Conservation (phyloP, 1,140 invertebrate species). For the Aphelenchoides fujianensis region DNA sequence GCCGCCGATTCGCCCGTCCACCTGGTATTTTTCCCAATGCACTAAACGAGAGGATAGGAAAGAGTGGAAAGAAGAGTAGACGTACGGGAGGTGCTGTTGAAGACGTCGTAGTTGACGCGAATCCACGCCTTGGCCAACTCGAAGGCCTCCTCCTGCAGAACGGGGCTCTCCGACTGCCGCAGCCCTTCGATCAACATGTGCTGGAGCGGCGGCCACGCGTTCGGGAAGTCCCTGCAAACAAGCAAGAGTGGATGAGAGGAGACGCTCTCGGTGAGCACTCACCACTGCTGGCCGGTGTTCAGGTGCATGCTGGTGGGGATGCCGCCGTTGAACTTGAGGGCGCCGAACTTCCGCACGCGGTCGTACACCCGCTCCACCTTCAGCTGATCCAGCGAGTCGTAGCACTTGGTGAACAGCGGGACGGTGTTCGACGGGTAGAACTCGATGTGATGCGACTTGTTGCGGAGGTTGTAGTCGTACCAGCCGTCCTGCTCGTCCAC, state of each 20-base stretch:
- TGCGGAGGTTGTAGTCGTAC: slow-evolving; percentile 77
- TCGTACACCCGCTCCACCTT: slow-evolving; percentile 67
- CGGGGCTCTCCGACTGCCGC: slow-evolving; percentile 47
- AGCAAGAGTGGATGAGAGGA: slow-evolving; percentile 63
- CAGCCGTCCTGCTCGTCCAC: slow-evolving; percentile 78
- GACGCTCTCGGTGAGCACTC: slow-evolving; percentile 67
- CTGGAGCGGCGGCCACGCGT: slow-evolving; percentile 85
- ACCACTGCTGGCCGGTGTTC: slow-evolving; percentile 80
- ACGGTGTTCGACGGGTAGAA: slow-evolving; percentile 81
- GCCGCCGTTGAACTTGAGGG: slow-evolving; percentile 69
- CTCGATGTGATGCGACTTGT: slow-evolving; percentile 69
- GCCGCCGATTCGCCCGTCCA: slow-evolving; percentile 9
- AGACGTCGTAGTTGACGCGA: slow-evolving; percentile 75
- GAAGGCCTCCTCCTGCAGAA: slow-evolving; percentile 70
- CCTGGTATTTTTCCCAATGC: slow-evolving; percentile 58
- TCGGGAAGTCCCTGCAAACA: slow-evolving; percentile 78
- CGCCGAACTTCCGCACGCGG: slow-evolving; percentile 69
- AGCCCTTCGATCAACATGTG: slow-evolving; percentile 75
- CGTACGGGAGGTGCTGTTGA: slow-evolving; percentile 74
- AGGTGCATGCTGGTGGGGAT: slow-evolving; percentile 77
- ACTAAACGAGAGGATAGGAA: slow-evolving; percentile 91
- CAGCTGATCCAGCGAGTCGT: slow-evolving; percentile 45
- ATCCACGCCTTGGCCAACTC: slow-evolving; percentile 77
- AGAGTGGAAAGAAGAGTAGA: slow-evolving; percentile 69
- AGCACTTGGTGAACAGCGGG: slow-evolving; percentile 75